phyloP scores from a whole-genome alignment of 2,797 vertebrate genomes.

The Coregonus suidteri region DNA sequence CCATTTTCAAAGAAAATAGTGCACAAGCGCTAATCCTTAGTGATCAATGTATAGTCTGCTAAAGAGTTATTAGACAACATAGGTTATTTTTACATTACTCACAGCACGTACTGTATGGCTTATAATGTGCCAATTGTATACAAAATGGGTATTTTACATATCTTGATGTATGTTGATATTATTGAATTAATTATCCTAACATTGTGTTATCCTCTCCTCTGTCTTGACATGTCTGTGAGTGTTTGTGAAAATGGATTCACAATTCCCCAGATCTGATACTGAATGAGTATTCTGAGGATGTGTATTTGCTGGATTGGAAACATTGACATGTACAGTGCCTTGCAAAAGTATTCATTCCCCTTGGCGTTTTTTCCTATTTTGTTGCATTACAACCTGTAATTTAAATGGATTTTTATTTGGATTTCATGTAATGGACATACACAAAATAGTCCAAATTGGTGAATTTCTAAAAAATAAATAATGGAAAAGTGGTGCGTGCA shows the following conservation, averaged over 20 bases:
- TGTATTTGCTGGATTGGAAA: constrained; percentile 44
- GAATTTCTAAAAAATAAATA: no score
- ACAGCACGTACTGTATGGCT: no score
- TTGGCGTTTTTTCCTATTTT: no score
- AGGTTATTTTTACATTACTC: no score
- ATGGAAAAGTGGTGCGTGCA: no score
- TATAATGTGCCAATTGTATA: not conserved
- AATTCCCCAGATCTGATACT: not conserved
- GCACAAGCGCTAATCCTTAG: not conserved
- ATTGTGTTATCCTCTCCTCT: not conserved
- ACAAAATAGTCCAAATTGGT: no score
- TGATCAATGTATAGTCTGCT: not conserved
- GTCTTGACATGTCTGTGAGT: not conserved
- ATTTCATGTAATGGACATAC: no score
- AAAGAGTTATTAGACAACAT: not conserved
- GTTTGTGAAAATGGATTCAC: not conserved
- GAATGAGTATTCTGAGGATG: constrained; percentile 25
- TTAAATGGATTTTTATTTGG: no score
- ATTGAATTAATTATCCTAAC: not conserved
- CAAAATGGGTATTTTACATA: no score
- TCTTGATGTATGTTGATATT: not conserved
- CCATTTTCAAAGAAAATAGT: not conserved
- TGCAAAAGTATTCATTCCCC: no score
- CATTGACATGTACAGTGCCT: constrained; percentile 8
- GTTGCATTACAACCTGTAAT: no score